phyloP scores from a whole-genome alignment of 2,797 vertebrate genomes.

The Acanthurus tractus region DNA sequence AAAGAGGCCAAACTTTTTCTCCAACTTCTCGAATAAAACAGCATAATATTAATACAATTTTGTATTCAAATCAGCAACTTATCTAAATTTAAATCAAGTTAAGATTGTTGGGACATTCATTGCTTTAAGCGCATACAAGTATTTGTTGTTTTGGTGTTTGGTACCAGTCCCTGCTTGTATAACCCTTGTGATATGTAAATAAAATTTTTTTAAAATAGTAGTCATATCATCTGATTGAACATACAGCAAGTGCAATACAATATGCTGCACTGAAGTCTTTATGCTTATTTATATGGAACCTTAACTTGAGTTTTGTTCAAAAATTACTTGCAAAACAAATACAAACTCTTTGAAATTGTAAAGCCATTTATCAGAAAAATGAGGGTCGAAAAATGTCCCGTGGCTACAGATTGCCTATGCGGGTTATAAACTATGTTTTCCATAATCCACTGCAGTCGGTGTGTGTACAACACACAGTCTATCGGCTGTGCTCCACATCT shows the following conservation, averaged over 20 bases:
- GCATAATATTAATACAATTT: background rate
- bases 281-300: background rate
- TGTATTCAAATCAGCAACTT: background rate
- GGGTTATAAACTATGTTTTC: background rate
- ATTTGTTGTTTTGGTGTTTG: background rate
- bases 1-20: too few species aligned
- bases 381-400: conserved; percentile 5
- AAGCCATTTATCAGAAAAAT: conserved; percentile 23
- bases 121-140: background rate
- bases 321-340: background rate
- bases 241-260: background rate
- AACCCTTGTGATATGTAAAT: background rate
- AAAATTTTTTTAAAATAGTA: background rate
- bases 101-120: background rate
- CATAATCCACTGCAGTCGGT: conserved; percentile 22
- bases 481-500: conserved; percentile 19
- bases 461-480: conserved; percentile 9
- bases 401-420: conserved; percentile 17
- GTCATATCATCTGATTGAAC: background rate
- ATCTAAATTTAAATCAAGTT: background rate
- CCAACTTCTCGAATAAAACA: too few species aligned
- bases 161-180: background rate
- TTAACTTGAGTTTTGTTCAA: conserved; percentile 1
- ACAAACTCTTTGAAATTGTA: conserved; percentile 14
- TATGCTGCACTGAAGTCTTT: background rate